Conservation (phyloP, 2,888 invertebrate genomes). For the Electrophaes corylata region DNA sequence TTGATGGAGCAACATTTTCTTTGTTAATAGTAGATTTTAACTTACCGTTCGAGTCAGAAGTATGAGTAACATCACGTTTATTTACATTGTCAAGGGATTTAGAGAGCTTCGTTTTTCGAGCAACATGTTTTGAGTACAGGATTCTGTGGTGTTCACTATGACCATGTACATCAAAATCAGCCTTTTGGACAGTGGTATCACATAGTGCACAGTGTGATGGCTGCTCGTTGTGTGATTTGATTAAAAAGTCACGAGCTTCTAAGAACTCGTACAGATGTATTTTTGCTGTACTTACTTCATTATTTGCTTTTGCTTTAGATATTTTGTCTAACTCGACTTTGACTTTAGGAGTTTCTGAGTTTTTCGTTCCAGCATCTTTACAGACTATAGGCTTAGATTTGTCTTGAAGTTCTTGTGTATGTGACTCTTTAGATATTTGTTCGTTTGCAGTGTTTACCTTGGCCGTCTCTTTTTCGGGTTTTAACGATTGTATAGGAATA, state of each 20-base stretch:
- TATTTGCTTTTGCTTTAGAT: not conserved
- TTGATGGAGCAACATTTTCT: slow-evolving; percentile 3
- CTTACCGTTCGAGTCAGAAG: not conserved
- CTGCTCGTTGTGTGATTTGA: not conserved
- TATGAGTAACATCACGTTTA: not conserved
- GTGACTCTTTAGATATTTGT: not conserved
- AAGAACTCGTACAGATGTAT: slow-evolving; percentile 15
- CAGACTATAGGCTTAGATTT: not conserved
- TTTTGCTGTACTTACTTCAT: slow-evolving; percentile 2
- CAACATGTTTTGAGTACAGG: slow-evolving; percentile 6
- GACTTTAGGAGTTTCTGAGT: not conserved
- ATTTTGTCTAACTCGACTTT: slow-evolving; percentile 3
- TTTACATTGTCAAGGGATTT: not conserved
- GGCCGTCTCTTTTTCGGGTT: not conserved
- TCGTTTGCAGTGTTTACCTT: not conserved
- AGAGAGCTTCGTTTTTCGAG: slow-evolving; percentile 1
- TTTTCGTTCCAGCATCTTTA: not conserved
- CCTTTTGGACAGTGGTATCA: not conserved
- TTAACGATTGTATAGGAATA: not conserved
- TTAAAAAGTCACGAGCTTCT: slow-evolving; percentile 17
- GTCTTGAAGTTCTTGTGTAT: not conserved
- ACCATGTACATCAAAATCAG: not conserved
- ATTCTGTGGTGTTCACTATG: slow-evolving; percentile 7
- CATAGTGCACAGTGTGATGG: slow-evolving; percentile 13
- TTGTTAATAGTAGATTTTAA: slow-evolving; percentile 2